Base-by-base conservation (phyloP, 2,888 invertebrate species). In the Bhutanitis thaidina region DNA sequence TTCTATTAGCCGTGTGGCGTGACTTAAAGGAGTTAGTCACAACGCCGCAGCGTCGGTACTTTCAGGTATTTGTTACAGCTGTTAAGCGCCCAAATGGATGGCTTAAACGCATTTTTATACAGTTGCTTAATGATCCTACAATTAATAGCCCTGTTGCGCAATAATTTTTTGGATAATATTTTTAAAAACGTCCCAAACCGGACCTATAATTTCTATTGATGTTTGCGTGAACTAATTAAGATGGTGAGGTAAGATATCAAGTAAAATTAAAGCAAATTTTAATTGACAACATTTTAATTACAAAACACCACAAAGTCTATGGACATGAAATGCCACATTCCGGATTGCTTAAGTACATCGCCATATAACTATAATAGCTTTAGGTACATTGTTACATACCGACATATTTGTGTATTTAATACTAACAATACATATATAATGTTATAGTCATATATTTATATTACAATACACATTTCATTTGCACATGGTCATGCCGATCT, bases 261-360 rank as follows among this genome's bases (percentile, higher is more conserved):
- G 3, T 45, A 27, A 51, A 51, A 51, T 7, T 40, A 51, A 41
- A 36, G 25, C 20, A 10, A 30, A 15, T 46, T 52, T 71, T 88
- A 89, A 89, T 89, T 89, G 89, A 89, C 89, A 89, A 89, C 87
- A 85, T 89, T 88, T 88, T 89, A 86, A 86, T 88, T 88, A 88
- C 80, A 88, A 88, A 88, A 89, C 87, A 89, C 89, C 89, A 88
- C 87, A 88, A 88, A 83, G 80, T 86, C 80, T 85, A 86, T 69
- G 69, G 80, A 83, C 82, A 83, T 79, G 74, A 75, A 79, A 84
- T 85, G 84, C 63, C 84, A 69, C 75, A 65, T 77, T 71, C 75
- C 73, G 66, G 78, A 79, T 84, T 81, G 80, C 82, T 81, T 87
- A 87, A 85, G 82, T 86, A 87, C 86, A 80, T 77, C 69, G 80